Conservation (phyloP, 2,797 vertebrate species). For the Sebastes wilsoni region DNA sequence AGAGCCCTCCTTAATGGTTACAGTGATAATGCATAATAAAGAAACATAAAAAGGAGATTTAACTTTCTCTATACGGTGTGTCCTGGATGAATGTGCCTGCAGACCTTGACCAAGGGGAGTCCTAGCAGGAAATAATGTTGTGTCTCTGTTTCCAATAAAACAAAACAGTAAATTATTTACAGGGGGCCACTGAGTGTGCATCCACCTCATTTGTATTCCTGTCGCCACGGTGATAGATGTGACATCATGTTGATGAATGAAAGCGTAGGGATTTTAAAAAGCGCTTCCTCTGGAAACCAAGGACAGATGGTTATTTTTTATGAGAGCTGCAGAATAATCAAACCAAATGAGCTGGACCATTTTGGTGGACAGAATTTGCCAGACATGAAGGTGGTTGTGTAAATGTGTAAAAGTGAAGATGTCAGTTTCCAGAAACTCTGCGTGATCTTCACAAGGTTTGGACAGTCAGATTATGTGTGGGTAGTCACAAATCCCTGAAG, state of each 20-base stretch:
- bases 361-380: constrained; percentile 55
- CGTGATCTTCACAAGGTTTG: constrained; percentile 1
- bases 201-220: constrained; percentile 79
- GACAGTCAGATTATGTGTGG: not conserved
- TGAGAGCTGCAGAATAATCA: constrained; percentile 76
- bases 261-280: constrained; percentile 76
- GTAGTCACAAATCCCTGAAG: constrained; percentile 11
- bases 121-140: constrained; percentile 75
- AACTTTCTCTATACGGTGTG: constrained; percentile 49
- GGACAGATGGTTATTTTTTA: constrained; percentile 84
- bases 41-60: constrained; percentile 57
- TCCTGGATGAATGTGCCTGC: constrained; percentile 68
- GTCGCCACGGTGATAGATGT: constrained; percentile 78
- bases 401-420: constrained; percentile 55
- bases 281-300: constrained; percentile 76
- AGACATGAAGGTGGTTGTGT: constrained; percentile 47
- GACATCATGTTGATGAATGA: constrained; percentile 82
- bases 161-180: constrained; percentile 85
- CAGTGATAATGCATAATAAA: constrained; percentile 71
- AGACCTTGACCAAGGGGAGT: constrained; percentile 78
- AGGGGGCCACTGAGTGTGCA: constrained; percentile 71
- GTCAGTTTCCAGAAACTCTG: constrained; percentile 30
- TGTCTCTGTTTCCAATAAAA: constrained; percentile 82
- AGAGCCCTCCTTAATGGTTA: constrained; percentile 54
- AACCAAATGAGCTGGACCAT: constrained; percentile 73